Percentiles rank a stretch among this genome's conserved stretches.
Conservation (phyloP, 1,140 invertebrate species). For the Chrysopa pallens region DNA sequence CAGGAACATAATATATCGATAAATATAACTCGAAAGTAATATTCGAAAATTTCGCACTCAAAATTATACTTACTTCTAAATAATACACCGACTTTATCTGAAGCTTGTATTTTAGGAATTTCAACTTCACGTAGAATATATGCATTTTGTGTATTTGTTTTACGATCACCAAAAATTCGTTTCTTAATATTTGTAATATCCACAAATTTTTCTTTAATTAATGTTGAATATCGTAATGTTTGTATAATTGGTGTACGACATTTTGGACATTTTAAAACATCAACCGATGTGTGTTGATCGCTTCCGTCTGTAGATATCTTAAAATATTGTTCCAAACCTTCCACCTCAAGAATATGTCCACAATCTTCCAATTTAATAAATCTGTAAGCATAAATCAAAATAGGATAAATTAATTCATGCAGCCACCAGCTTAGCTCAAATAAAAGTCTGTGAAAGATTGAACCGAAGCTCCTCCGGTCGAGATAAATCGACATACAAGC, state of each 20-base stretch:
- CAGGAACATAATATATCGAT: too few relatives aligned
- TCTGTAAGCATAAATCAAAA: conserved; percentile 15
- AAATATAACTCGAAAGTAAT: too few relatives aligned
- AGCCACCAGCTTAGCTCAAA: not conserved
- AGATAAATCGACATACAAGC: not conserved
- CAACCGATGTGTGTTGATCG: conserved; percentile 23
- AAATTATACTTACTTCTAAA: too few relatives aligned
- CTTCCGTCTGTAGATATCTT: conserved; percentile 8
- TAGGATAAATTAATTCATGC: conserved; percentile 1
- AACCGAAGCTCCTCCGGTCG: too few relatives aligned
- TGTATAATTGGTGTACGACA: conserved; percentile 42
- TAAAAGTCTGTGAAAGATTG: not conserved
- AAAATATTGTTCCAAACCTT: conserved; percentile 33
- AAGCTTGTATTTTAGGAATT: too few relatives aligned
- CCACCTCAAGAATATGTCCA: conserved; percentile 35
- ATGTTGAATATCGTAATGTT: conserved; percentile 36
- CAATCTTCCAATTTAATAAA: conserved; percentile 46
- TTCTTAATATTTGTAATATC: conserved; percentile 37
- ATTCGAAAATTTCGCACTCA: too few relatives aligned
- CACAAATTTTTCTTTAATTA: conserved; percentile 29
- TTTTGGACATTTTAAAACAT: conserved; percentile 38
- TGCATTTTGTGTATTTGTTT: too few relatives aligned
- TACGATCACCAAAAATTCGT: conserved; percentile 22
- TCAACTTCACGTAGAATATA: too few relatives aligned
- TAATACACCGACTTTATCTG: too few relatives aligned